phyloP scores from a whole-genome alignment of 2,797 vertebrate genomes.

The Staurois parvus region DNA sequence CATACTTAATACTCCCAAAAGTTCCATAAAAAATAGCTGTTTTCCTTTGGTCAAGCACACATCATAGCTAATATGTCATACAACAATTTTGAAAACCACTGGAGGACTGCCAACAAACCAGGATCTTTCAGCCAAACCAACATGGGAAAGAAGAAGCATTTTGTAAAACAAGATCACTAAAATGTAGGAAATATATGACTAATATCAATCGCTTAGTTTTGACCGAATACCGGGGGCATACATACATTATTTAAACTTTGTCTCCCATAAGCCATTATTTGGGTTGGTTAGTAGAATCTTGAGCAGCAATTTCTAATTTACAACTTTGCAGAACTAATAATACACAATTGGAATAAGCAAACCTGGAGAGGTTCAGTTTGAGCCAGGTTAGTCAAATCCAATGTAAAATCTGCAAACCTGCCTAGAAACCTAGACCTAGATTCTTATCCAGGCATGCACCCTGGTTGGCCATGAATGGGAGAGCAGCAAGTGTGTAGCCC shows the following conservation, averaged over 20 bases:
- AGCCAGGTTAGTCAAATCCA: too few relatives aligned
- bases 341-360: too few relatives aligned
- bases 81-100: constrained; percentile 8
- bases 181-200: constrained; percentile 52
- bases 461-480: too few relatives aligned
- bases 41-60: constrained; percentile 9
- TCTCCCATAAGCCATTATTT: neutral
- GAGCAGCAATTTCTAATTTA: too few relatives aligned
- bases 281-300: too few relatives aligned
- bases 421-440: too few relatives aligned
- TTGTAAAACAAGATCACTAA: constrained; percentile 6
- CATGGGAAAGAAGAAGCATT: neutral
- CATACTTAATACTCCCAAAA: constrained; percentile 22
- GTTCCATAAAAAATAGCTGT: constrained; percentile 41
- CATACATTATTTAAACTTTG: constrained; percentile 14
- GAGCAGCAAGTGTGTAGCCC: too few relatives aligned
- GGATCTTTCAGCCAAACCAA: constrained; percentile 11
- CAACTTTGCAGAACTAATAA: too few relatives aligned
- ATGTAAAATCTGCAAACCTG: too few relatives aligned
- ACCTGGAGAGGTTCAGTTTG: too few relatives aligned
- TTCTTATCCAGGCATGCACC: too few relatives aligned
- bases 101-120: constrained; percentile 25
- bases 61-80: constrained; percentile 15
- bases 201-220: constrained; percentile 44
- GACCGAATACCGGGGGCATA: constrained; percentile 18